Evolutionary conservation across 1,140 invertebrate species (phyloP).

Genomic region (Aphaenogaster rudis): DNA sequence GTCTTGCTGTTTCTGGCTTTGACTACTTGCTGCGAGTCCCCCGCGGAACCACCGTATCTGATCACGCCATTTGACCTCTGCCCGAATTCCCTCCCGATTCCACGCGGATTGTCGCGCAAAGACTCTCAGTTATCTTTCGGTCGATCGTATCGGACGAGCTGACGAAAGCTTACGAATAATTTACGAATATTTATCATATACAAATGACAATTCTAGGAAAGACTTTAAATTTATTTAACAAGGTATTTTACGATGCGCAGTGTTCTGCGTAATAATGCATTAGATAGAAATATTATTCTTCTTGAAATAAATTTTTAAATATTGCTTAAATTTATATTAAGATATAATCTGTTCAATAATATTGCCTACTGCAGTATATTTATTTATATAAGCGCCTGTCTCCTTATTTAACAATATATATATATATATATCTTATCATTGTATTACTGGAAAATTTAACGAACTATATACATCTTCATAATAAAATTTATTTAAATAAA

Average conservation of each 20-base stretch:
- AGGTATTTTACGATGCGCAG: not conserved
- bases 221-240: not conserved
- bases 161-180: not conserved
- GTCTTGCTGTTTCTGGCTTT: slow-evolving; percentile 1
- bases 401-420: too few relatives aligned
- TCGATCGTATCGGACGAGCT: not conserved
- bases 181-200: not conserved
- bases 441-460: too few relatives aligned
- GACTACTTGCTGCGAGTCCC: not conserved
- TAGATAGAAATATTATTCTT: not conserved
- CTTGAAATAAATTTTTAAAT: not conserved
- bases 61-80: slow-evolving; percentile 1
- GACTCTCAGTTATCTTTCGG: not conserved
- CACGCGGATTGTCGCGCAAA: not conserved
- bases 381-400: too few relatives aligned
- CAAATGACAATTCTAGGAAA: not conserved
- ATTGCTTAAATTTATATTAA: too few relatives aligned
- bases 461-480: too few relatives aligned
- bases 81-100: not conserved
- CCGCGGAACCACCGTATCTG: not conserved
- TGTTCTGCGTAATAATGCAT: not conserved
- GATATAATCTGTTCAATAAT: too few relatives aligned
- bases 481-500: too few relatives aligned
- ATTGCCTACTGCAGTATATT: too few relatives aligned
- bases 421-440: too few relatives aligned